These are phyloP conservation scores for Epizoanthus scotinus DNA, from an alignment of 92 coral and sea anemone species.

Conservation along the genomic window DNA sequence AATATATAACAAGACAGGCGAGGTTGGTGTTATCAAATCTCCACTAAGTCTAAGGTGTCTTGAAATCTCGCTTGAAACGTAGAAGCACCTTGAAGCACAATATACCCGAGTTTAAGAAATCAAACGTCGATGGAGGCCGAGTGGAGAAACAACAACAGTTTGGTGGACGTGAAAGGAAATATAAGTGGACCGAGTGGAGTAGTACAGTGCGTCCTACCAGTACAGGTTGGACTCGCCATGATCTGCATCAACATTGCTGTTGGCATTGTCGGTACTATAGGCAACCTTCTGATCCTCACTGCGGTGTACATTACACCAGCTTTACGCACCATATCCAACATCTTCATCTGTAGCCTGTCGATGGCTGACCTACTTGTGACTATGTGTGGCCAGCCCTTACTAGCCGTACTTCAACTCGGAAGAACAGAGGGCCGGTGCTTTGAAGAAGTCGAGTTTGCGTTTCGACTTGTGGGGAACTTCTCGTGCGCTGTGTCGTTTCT, in stretches of 20 bases:
- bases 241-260: conserved; percentile 21
- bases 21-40: too few species aligned
- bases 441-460: conserved; percentile 46
- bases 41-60: too few species aligned
- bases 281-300: conserved; percentile 8
- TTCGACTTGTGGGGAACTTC: conserved; percentile 54
- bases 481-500: conserved; percentile 59
- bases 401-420: conserved; percentile 36
- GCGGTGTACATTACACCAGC: conserved; percentile 27
- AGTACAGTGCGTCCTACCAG: not conserved
- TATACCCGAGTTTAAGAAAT: too few species aligned
- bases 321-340: conserved; percentile 21
- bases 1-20: too few species aligned
- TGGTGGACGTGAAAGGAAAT: too few species aligned
- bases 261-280: conserved; percentile 23
- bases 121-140: too few species aligned
- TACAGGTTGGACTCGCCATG: conserved; percentile 8
- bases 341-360: conserved; percentile 27
- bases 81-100: too few species aligned
- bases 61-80: too few species aligned
- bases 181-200: too few species aligned
- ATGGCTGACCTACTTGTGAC: conserved; percentile 33
- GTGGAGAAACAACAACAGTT: too few species aligned
- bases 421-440: conserved; percentile 23
- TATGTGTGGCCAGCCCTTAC: conserved; percentile 32